Percentiles rank a stretch among this genome's conserved stretches.
These are phyloP conservation scores for Eupithecia exiguata DNA, from an alignment of 2,888 invertebrate species.

Conservation along the genomic window DNA sequence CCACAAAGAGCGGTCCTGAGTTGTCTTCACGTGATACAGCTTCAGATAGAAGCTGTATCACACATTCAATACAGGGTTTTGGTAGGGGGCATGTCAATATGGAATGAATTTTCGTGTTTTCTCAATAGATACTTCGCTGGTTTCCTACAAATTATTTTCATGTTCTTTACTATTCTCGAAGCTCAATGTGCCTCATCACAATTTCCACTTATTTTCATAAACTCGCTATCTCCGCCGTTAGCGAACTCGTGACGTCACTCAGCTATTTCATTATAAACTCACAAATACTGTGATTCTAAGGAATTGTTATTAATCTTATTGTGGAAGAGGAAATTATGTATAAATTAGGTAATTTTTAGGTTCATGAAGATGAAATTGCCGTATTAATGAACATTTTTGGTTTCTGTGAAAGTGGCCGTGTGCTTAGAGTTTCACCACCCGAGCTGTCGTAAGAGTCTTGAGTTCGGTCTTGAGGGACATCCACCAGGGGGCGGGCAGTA, in stretches of 20 bases:
- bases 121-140: neutral
- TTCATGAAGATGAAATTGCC: neutral
- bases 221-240: slow-evolving; percentile 56
- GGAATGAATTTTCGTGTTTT: neutral
- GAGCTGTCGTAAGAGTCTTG: no score
- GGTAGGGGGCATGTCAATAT: neutral
- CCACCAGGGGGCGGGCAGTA: no score
- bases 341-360: neutral
- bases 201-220: slow-evolving; percentile 54
- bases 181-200: slow-evolving; percentile 37
- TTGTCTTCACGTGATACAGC: no score
- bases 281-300: slow-evolving; percentile 46
- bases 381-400: neutral
- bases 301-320: slow-evolving; percentile 30
- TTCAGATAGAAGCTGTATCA: neutral
- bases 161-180: neutral
- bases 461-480: no score
- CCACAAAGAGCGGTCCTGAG: no score
- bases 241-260: slow-evolving; percentile 51
- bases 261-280: slow-evolving; percentile 56
- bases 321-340: neutral
- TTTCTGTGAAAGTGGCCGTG: neutral
- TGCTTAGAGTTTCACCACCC: neutral
- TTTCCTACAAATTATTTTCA: neutral
- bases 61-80: neutral